A percentile compares a stretch with the other conserved stretches of the same genome.
phyloP scores from a whole-genome alignment of 2,797 vertebrate species.

The Melanogrammus aeglefinus region DNA sequence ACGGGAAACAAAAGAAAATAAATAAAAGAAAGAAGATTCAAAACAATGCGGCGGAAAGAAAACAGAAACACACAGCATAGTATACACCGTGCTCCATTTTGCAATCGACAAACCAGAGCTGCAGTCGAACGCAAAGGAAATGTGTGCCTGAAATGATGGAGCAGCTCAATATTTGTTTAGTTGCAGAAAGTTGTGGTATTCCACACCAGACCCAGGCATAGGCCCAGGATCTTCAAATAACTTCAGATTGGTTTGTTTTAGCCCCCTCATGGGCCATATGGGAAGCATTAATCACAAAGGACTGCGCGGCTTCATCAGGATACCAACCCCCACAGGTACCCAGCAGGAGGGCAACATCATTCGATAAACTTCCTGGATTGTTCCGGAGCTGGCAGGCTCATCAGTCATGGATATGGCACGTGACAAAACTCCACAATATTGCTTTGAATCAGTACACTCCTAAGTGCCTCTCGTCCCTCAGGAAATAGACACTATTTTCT shows the following conservation, averaged over 20 bases:
- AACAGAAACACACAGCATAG: neutral
- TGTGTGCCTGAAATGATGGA: constrained; percentile 2
- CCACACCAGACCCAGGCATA: constrained; percentile 19
- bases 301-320: neutral
- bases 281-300: neutral
- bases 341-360: neutral
- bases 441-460: neutral
- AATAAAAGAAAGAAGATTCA: neutral
- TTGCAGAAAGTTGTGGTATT: constrained; percentile 36
- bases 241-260: neutral
- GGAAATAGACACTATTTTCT: neutral
- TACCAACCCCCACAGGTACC: neutral
- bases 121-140: neutral
- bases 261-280: neutral
- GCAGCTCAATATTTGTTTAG: constrained; percentile 30
- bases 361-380: neutral
- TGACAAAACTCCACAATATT: neutral
- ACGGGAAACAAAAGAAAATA: constrained; percentile 11
- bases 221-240: neutral
- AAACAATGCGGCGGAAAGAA: neutral
- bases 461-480: neutral
- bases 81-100: neutral
- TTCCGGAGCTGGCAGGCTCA: neutral
- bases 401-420: neutral
- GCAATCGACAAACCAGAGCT: neutral